Evolutionary conservation across 2,888 invertebrate species (phyloP).

Genomic region (Lysandra coridon): DNA sequence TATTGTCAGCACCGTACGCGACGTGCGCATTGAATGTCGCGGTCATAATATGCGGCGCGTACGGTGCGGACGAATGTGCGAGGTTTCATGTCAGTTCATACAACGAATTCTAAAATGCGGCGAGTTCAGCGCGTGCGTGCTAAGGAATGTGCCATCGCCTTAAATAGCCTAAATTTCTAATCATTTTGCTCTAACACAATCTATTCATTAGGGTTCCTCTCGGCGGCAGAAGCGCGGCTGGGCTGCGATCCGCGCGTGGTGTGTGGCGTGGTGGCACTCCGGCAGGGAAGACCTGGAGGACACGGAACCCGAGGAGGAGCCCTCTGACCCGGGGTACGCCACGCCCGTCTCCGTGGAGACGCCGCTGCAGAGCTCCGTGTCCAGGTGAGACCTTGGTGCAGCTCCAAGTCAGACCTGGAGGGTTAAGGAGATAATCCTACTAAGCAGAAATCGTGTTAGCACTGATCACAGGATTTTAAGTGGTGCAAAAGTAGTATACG

Average conservation of each 20-base stretch:
- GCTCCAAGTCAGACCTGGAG: not conserved
- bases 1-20: too few species aligned
- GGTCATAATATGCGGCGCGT: too few species aligned
- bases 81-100: too few species aligned
- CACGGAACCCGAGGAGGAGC: slow-evolving; percentile 88
- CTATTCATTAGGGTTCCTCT: slow-evolving; percentile 47
- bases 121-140: too few species aligned
- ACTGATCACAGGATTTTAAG: too few species aligned
- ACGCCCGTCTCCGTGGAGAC: slow-evolving; percentile 93
- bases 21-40: too few species aligned
- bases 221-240: slow-evolving; percentile 69
- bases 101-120: too few species aligned
- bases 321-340: slow-evolving; percentile 88
- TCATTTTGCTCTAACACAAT: not conserved
- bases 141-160: too few species aligned
- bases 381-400: slow-evolving; percentile 74
- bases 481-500: too few species aligned
- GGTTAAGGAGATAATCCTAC: not conserved
- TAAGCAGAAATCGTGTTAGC: too few species aligned
- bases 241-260: slow-evolving; percentile 86
- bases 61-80: too few species aligned
- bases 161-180: too few species aligned
- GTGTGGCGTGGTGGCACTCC: slow-evolving; percentile 95
- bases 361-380: slow-evolving; percentile 91
- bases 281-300: slow-evolving; percentile 91